phyloP scores from a whole-genome alignment of 64 coral and sea anemone genomes.

The Actinia tenebrosa region DNA sequence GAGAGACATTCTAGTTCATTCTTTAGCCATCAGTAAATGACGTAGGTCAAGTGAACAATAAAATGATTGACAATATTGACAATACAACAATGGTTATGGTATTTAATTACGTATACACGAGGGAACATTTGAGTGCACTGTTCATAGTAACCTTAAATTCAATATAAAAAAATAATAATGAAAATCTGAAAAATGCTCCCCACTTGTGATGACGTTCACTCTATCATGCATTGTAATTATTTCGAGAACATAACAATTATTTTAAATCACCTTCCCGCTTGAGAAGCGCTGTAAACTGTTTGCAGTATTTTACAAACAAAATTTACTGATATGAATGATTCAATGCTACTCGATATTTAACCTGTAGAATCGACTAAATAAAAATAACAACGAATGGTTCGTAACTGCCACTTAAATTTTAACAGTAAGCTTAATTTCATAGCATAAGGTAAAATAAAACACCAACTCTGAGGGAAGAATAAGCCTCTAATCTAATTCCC shows the following conservation, averaged over 20 bases:
- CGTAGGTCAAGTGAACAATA: not conserved
- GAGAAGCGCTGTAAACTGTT: not conserved
- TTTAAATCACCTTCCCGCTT: not conserved
- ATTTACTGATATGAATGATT: not conserved
- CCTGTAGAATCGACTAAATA: not conserved
- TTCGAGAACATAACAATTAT: not conserved
- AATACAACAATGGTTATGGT: not conserved
- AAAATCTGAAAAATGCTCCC: constrained; percentile 9
- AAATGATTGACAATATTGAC: not conserved
- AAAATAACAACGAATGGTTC: not conserved
- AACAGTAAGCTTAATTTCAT: no score
- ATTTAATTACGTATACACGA: not conserved
- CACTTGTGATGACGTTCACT: not conserved
- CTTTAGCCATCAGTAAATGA: not conserved
- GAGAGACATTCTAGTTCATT: not conserved
- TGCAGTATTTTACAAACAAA: not conserved
- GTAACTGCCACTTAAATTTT: not conserved
- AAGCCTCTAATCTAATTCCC: no score
- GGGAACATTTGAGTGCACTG: not conserved
- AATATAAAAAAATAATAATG: not conserved
- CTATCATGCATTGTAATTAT: not conserved
- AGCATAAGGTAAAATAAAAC: no score
- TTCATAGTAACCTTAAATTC: not conserved
- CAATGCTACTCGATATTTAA: not conserved
- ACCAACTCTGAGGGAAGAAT: no score